phyloP scores from a whole-genome alignment of 2,797 vertebrate genomes.

The Gymnothorax reevesii region DNA sequence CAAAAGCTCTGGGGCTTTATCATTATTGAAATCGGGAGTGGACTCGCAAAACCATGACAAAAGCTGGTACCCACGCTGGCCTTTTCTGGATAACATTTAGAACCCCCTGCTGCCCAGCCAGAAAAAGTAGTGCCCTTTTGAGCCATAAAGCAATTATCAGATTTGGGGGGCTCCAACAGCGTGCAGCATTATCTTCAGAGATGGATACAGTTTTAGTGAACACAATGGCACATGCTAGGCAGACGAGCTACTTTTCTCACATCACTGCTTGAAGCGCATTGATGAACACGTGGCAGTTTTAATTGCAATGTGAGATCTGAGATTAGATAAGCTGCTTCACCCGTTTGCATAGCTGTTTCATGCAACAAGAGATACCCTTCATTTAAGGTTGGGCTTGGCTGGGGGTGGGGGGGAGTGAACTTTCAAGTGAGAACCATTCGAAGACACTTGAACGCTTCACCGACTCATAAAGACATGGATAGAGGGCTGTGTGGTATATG shows the following conservation, averaged over 20 bases:
- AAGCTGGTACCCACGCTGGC: too few relatives aligned
- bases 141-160: background rate
- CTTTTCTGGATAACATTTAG: too few relatives aligned
- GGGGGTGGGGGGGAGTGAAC: background rate
- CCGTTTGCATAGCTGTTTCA: background rate
- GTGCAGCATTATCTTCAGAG: background rate
- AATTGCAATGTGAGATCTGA: constrained; percentile 13
- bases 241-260: background rate
- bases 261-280: background rate
- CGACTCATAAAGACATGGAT: background rate
- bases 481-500: background rate
- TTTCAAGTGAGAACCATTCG: background rate
- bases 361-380: constrained; percentile 13
- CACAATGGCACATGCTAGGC: background rate
- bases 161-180: background rate
- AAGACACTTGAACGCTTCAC: background rate
- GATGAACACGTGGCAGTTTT: background rate
- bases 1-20: too few relatives aligned
- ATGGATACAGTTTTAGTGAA: background rate
- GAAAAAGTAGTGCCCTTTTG: background rate
- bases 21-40: too few relatives aligned
- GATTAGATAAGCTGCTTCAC: background rate
- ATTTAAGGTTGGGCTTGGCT: background rate
- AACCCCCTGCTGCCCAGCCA: too few relatives aligned
- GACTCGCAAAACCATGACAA: too few relatives aligned